These are phyloP conservation scores for Colius striatus DNA, from an alignment of 2,113 vertebrate species.

Conservation along the genomic window DNA sequence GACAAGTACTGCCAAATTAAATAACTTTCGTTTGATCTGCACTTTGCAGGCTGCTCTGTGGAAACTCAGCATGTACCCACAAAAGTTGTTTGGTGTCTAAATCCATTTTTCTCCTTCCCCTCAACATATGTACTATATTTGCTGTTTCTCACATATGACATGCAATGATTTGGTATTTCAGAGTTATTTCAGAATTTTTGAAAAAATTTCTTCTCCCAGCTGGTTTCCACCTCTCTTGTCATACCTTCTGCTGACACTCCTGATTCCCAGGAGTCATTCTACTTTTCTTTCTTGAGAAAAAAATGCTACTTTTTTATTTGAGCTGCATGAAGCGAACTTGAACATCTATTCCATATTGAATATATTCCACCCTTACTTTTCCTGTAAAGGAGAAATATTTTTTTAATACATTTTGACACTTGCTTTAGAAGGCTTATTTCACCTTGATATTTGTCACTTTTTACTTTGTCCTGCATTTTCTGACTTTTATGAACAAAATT, in stretches of 20 bases:
- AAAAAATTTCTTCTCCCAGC: not conserved
- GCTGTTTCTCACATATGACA: not conserved
- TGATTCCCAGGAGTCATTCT: not conserved
- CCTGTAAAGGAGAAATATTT: not conserved
- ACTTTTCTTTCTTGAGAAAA: not conserved
- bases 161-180: not conserved
- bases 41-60: not conserved
- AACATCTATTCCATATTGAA: not conserved
- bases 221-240: not conserved
- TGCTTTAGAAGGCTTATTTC: not conserved
- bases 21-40: not conserved
- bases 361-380: not conserved
- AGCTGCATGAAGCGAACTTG: not conserved
- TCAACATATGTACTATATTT: not conserved
- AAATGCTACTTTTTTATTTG: not conserved
- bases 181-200: not conserved
- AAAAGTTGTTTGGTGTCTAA: not conserved
- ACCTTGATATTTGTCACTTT: not conserved
- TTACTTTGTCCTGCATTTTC: not conserved
- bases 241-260: not conserved
- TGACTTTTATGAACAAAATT: not conserved
- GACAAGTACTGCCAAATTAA: not conserved
- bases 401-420: not conserved
- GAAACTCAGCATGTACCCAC: not conserved
- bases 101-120: not conserved